Evolutionary conservation across 2,888 invertebrate genomes (phyloP), one percentile per base, ranked within the genome.

Genomic region (Dinocampus coccinellae): DNA sequence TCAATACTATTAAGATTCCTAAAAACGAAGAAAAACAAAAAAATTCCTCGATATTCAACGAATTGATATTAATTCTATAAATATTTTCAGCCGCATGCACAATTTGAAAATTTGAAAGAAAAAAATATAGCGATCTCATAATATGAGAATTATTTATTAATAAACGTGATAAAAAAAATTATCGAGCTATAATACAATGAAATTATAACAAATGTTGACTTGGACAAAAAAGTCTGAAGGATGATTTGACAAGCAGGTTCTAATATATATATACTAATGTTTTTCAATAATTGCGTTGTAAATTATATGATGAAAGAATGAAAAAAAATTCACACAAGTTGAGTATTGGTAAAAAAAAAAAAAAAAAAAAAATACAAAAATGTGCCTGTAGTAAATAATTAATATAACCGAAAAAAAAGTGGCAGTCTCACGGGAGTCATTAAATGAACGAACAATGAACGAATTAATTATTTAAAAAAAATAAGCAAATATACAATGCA

Each of bases 331-430:
- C 34, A 20, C 34, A 58, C 29, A 34, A 60, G 20, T 34, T 34
- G 34, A 36, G 22, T 60, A 34, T 34, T 60, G 34, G 33, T 16
- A 26, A 36, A 36, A 39, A 13, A 61, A 61, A 33, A 33, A 29
- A 20, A 26, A 22, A 42, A 62, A 34, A 9, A 22, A 16, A 39
- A 29, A 63, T 26, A 63, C 24, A 68, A 68, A 61, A n/a, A 70
- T 70, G 70, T 70, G 70, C 70, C 70, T 70, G 64, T 70, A 64
- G 63, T 70, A 57, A 33, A 24, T 64, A 64, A 42, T 24, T 42
- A 42, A 26, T 52, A 10, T 52, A 26, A 57, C 13, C 26, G 26
- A 26, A 55, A 58, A 29, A 33, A 29, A 29, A 26, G 10, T n/a
- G 33, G n/a, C 29, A 34, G 13, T 52, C 34, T 26, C 26, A 11